These are phyloP conservation scores for Poeciliopsis occidentalis DNA, from an alignment of 2,113 vertebrate genomes.

Conservation along the genomic window DNA sequence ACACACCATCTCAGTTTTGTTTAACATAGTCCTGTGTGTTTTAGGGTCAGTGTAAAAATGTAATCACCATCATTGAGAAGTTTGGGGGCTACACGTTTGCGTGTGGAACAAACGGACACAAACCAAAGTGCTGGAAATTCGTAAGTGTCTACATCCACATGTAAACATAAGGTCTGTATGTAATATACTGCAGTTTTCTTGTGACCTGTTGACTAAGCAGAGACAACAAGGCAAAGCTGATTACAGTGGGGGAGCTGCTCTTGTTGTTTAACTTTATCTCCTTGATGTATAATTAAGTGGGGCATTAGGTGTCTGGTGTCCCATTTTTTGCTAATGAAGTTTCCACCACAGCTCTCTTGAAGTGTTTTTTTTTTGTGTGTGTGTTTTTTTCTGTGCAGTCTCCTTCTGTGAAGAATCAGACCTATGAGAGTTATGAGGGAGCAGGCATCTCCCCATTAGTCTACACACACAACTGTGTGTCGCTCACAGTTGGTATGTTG, in stretches of 20 bases:
- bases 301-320: not conserved
- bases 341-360: not conserved
- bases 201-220: not conserved
- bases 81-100: conserved; percentile 71
- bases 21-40: conserved; percentile 25
- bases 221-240: not conserved
- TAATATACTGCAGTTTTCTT: not conserved
- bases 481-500: conserved; percentile 75
- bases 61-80: conserved; percentile 76
- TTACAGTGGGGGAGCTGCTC: not conserved
- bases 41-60: conserved; percentile 68
- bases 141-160: conserved; percentile 52
- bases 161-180: not conserved
- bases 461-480: conserved; percentile 72
- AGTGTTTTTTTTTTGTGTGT: not conserved
- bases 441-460: conserved; percentile 71
- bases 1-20: not conserved
- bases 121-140: conserved; percentile 75
- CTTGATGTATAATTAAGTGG: conserved; percentile 14
- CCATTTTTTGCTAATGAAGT: not conserved
- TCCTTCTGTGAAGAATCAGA: conserved; percentile 45
- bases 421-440: conserved; percentile 52
- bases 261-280: conserved; percentile 19
- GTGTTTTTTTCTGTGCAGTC: conserved; percentile 38
- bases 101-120: conserved; percentile 74